phyloP scores from a whole-genome alignment of 2,797 vertebrate species.

The Paramormyrops hopkinsi region DNA sequence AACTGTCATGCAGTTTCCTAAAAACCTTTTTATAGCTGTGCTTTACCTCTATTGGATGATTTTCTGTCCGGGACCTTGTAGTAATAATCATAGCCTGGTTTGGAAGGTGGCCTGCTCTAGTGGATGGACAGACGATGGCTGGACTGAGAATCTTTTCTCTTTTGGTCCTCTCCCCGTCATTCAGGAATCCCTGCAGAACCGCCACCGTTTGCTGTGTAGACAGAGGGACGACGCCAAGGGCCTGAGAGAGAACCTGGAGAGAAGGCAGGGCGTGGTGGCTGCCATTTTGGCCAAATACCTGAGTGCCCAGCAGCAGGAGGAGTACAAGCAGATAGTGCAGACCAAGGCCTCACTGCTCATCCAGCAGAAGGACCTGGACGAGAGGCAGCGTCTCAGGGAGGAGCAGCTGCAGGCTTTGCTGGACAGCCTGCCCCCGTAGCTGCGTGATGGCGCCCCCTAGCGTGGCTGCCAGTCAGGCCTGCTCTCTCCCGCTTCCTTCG shows the following conservation, averaged over 20 bases:
- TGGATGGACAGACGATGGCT: background rate
- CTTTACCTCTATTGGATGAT: background rate
- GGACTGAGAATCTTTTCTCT: background rate
- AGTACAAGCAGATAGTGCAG: slow-evolving; percentile 73
- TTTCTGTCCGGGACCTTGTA: background rate
- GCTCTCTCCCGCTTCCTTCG: background rate
- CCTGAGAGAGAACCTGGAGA: slow-evolving; percentile 85
- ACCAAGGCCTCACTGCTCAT: slow-evolving; percentile 81
- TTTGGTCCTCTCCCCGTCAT: background rate
- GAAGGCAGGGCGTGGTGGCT: slow-evolving; percentile 75
- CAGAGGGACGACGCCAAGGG: slow-evolving; percentile 91
- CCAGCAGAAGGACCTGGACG: slow-evolving; percentile 83
- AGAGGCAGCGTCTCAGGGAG: slow-evolving; percentile 71
- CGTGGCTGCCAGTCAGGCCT: background rate
- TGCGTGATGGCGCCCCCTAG: background rate
- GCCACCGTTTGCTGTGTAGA: slow-evolving; percentile 74
- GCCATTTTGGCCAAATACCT: slow-evolving; percentile 74
- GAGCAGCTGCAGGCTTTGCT: slow-evolving; percentile 77
- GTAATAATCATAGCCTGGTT: background rate
- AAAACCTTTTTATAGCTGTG: background rate
- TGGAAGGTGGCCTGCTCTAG: background rate
- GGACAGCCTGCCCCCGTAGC: slow-evolving; percentile 44
- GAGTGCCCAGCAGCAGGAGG: slow-evolving; percentile 63
- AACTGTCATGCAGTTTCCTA: background rate
- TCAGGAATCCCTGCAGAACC: slow-evolving; percentile 79